These are phyloP conservation scores for Apis florea DNA, from an alignment of 1,140 invertebrate genomes.

Conservation along the genomic window DNA sequence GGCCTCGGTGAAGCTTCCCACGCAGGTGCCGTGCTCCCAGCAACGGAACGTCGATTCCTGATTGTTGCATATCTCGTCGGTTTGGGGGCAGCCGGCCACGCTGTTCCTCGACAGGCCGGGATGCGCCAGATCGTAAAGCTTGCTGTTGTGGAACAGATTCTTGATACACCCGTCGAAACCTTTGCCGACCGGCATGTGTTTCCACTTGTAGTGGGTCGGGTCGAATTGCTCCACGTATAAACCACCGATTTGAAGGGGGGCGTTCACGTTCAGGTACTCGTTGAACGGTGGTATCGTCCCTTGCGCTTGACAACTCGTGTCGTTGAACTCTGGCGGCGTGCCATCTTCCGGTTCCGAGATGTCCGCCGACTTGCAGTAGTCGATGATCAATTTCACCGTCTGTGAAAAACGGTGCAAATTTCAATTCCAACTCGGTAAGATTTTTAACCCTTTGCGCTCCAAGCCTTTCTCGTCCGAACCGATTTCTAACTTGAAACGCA, in stretches of 20 bases:
- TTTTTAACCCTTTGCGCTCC: no score
- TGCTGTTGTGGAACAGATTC: slow-evolving; percentile 97
- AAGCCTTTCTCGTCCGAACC: no score
- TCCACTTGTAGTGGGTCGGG: slow-evolving; percentile 91
- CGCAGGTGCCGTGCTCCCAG: slow-evolving; percentile 95
- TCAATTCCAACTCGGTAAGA: no score
- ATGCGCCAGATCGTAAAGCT: slow-evolving; percentile 95
- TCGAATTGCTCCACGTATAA: slow-evolving; percentile 92
- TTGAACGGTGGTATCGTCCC: slow-evolving; percentile 96
- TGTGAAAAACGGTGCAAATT: slow-evolving; percentile 49
- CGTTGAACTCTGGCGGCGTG: slow-evolving; percentile 91
- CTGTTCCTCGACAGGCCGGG: slow-evolving; percentile 92
- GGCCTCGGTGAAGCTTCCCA: slow-evolving; percentile 93
- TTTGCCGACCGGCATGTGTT: slow-evolving; percentile 91
- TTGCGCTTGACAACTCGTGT: slow-evolving; percentile 92
- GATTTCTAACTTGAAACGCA: no score
- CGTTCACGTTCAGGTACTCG: slow-evolving; percentile 97
- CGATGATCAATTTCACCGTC: slow-evolving; percentile 94
- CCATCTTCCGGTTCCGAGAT: slow-evolving; percentile 94
- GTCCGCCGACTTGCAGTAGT: slow-evolving; percentile 93
- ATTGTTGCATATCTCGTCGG: slow-evolving; percentile 92
- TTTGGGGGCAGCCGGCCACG: slow-evolving; percentile 92
- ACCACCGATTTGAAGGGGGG: slow-evolving; percentile 96
- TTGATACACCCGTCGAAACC: slow-evolving; percentile 97
- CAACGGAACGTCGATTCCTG: slow-evolving; percentile 90